phyloP scores from a whole-genome alignment of 2,888 invertebrate genomes.

The Himalopsyche tibetana region DNA sequence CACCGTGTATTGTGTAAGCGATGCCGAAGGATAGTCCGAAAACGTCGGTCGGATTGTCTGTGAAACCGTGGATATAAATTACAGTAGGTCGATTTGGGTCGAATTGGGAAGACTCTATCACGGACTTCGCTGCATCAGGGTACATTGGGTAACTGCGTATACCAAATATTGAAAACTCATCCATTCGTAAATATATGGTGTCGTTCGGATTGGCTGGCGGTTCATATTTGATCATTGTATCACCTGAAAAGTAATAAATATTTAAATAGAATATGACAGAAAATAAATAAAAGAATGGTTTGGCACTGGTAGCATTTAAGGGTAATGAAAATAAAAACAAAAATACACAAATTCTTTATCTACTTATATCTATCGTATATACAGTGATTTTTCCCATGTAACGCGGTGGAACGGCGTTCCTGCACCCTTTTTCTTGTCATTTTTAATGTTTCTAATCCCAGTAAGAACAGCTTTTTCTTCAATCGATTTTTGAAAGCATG shows the following conservation, averaged over 20 bases:
- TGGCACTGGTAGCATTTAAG: too few relatives aligned
- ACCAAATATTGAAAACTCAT: constrained; percentile 52
- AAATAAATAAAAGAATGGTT: too few relatives aligned
- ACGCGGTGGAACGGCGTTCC: too few relatives aligned
- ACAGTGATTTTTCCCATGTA: too few relatives aligned
- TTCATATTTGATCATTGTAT: neutral
- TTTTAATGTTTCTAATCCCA: too few relatives aligned
- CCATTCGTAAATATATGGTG: constrained; percentile 24
- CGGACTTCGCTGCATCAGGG: constrained; percentile 50
- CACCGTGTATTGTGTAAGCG: constrained; percentile 53
- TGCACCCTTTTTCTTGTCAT: too few relatives aligned
- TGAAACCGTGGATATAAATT: constrained; percentile 61
- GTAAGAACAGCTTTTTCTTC: too few relatives aligned
- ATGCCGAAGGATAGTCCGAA: constrained; percentile 51
- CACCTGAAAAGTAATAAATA: neutral
- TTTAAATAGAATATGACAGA: too few relatives aligned
- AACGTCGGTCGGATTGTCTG: constrained; percentile 45
- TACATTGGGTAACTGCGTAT: constrained; percentile 50
- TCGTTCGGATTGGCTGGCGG: neutral
- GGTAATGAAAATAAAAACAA: too few relatives aligned
- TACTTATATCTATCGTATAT: too few relatives aligned
- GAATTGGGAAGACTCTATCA: constrained; percentile 54
- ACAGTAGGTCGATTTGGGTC: constrained; percentile 51
- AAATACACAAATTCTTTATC: too few relatives aligned
- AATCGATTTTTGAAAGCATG: too few relatives aligned